Percentiles rank a stretch among this genome's conserved stretches.
Evolutionary conservation across 2,888 invertebrate genomes (phyloP).

Genomic region (Serrognathus titanus): DNA sequence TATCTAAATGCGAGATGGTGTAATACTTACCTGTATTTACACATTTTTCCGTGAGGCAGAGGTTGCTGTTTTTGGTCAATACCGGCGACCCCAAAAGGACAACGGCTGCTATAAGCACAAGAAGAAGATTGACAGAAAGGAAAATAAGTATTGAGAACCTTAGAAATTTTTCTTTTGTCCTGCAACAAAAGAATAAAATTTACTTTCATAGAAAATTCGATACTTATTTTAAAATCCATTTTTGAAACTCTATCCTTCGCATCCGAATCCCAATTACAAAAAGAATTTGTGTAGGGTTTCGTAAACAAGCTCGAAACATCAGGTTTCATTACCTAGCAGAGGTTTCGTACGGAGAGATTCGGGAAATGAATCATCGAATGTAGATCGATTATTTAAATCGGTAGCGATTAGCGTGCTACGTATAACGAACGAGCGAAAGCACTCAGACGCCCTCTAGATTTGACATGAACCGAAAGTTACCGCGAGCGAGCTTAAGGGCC

Average conservation of each 20-base stretch:
- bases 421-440: slow-evolving; percentile 9
- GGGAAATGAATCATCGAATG: slow-evolving; percentile 9
- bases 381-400: slow-evolving; percentile 18
- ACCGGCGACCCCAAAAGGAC: slow-evolving; percentile 53
- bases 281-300: no score
- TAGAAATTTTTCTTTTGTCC: slow-evolving; percentile 26
- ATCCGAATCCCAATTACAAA: no score
- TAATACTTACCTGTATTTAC: slow-evolving; percentile 57
- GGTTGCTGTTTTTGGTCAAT: slow-evolving; percentile 47
- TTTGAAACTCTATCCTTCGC: no score
- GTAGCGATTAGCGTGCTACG: slow-evolving; percentile 15
- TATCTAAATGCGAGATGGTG: neutral
- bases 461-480: neutral
- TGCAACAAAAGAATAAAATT: slow-evolving; percentile 28
- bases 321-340: no score
- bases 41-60: slow-evolving; percentile 61
- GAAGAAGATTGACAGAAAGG: slow-evolving; percentile 48
- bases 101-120: slow-evolving; percentile 52
- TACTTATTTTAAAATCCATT: no score
- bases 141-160: slow-evolving; percentile 31
- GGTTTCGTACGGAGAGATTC: no score
- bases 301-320: no score
- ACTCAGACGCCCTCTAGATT: neutral
- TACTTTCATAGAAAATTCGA: neutral
- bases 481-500: no score